phyloP scores from a whole-genome alignment of 2,797 vertebrate genomes.

The Hypotaenidia philippensis region DNA sequence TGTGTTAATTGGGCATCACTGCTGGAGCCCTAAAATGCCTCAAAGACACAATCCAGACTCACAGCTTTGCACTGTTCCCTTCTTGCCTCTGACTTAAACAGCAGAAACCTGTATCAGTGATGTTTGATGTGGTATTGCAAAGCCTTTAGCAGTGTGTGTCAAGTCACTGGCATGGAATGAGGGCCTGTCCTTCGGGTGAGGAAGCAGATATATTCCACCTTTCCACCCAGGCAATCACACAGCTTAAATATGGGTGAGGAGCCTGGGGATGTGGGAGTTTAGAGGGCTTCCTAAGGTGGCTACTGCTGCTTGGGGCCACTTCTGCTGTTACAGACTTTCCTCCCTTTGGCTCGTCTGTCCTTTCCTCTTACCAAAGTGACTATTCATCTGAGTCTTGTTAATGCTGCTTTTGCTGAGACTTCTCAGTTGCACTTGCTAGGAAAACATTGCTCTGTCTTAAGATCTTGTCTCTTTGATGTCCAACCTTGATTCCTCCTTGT shows the following conservation, averaged over 20 bases:
- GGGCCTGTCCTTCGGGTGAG: not conserved
- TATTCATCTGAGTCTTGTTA: not conserved
- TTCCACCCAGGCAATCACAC: not conserved
- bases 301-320: not conserved
- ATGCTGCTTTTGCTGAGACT: not conserved
- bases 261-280: not conserved
- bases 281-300: not conserved
- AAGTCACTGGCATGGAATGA: not conserved
- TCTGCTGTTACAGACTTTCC: not conserved
- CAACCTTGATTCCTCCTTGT: not conserved
- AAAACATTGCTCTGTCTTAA: not conserved
- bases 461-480: not conserved
- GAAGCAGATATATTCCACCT: not conserved
- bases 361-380: not conserved
- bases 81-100: not conserved
- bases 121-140: not conserved
- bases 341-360: not conserved
- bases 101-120: not conserved
- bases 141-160: not conserved
- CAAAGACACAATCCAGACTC: not conserved
- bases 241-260: not conserved
- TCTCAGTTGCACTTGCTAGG: not conserved
- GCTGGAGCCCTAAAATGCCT: constrained; percentile 7
- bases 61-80: not conserved
- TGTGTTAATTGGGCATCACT: not conserved